Percentiles rank a stretch among this genome's conserved stretches.
Evolutionary conservation across 2,113 vertebrate genomes (phyloP).

Genomic region (Prunella himalayana): DNA sequence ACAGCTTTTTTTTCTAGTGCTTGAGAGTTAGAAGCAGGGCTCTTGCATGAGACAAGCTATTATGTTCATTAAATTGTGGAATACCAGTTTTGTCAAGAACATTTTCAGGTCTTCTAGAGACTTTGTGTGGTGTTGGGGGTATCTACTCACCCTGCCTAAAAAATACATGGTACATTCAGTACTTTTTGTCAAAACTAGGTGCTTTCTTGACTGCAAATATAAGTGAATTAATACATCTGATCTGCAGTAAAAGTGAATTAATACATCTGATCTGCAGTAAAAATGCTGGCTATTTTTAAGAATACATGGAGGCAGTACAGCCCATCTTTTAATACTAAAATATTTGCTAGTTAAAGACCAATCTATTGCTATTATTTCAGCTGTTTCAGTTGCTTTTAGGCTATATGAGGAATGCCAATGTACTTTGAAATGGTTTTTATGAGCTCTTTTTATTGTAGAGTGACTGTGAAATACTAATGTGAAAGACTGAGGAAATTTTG

Average conservation of each 20-base stretch:
- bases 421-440: not conserved
- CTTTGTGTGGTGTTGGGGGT: not conserved
- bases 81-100: not conserved
- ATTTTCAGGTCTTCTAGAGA: not conserved
- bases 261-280: not conserved
- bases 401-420: not conserved
- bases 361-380: not conserved
- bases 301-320: not conserved
- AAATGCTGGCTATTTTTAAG: not conserved
- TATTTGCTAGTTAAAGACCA: not conserved
- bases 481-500: not conserved
- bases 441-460: not conserved
- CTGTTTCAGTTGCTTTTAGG: not conserved
- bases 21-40: not conserved
- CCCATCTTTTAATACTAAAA: not conserved
- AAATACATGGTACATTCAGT: not conserved
- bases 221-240: not conserved
- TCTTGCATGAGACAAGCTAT: not conserved
- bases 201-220: not conserved
- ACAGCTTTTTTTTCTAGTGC: not conserved
- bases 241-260: too few relatives aligned
- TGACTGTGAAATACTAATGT: not conserved
- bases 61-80: not conserved
- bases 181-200: not conserved
- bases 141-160: not conserved